Conservation (phyloP, 1,140 invertebrate species). For the Diuraphis noxia region DNA sequence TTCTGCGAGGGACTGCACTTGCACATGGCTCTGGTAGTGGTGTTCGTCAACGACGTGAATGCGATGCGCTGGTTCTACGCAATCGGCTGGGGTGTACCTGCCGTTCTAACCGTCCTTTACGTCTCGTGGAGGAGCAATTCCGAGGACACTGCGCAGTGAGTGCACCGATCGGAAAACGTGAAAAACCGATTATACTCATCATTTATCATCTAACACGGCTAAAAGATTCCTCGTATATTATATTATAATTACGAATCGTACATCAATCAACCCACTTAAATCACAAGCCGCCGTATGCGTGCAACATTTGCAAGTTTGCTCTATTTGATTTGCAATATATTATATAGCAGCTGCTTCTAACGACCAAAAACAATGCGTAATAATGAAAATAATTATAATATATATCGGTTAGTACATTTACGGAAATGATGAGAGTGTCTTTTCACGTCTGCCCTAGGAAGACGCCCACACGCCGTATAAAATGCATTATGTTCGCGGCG, state of each 20-base stretch:
- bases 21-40: conserved; percentile 65
- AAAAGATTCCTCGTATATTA: no score
- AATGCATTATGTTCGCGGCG: not conserved
- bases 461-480: not conserved
- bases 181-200: no score
- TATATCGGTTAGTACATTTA: not conserved
- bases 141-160: conserved; percentile 58
- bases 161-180: conserved; percentile 2
- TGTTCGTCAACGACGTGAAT: conserved; percentile 65
- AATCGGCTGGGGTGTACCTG: conserved; percentile 65
- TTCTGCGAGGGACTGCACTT: conserved; percentile 67
- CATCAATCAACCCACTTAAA: not conserved
- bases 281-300: not conserved
- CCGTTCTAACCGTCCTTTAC: conserved; percentile 60
- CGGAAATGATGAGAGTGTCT: not conserved
- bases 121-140: conserved; percentile 58
- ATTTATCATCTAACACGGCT: no score
- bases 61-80: conserved; percentile 65
- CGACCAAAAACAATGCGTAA: not conserved
- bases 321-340: not conserved
- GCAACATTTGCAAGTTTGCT: not conserved
- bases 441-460: not conserved
- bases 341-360: not conserved
- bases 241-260: no score
- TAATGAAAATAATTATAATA: not conserved